A percentile compares a stretch with the other conserved stretches of the same genome.
Conservation (phyloP, 2,113 vertebrate species). For the Corythornis madagascariensis region DNA sequence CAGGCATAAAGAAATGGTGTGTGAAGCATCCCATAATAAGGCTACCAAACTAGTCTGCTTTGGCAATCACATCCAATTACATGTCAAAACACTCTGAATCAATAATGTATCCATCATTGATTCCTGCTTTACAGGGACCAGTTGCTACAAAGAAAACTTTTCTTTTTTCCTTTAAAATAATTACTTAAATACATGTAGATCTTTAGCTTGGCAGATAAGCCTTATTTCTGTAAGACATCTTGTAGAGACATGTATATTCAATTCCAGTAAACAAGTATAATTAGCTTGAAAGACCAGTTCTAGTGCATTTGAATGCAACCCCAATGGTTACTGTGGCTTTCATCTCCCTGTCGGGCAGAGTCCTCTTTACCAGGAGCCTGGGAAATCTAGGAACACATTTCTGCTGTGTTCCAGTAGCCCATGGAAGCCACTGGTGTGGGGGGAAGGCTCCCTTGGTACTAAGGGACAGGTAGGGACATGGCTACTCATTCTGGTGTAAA, state of each 20-base stretch:
- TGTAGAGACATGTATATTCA: conserved; percentile 21
- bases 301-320: not conserved
- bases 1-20: not conserved
- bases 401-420: not conserved
- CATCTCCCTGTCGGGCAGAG: not conserved
- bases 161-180: not conserved
- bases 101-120: not conserved
- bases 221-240: not conserved
- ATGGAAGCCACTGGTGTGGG: not conserved
- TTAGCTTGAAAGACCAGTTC: conserved; percentile 64
- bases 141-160: not conserved
- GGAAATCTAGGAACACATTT: not conserved
- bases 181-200: not conserved
- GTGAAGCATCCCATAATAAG: not conserved
- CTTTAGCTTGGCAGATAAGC: not conserved
- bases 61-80: not conserved
- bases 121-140: not conserved
- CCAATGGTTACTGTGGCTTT: not conserved
- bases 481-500: not conserved
- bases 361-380: not conserved
- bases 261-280: conserved; percentile 21
- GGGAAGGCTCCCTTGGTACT: not conserved
- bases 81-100: not conserved
- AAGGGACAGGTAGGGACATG: not conserved
- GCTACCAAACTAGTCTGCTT: not conserved